Evolutionary conservation across 2,797 vertebrate genomes (phyloP), one percentile per base, ranked within the genome.

Genomic region (Siniperca obscura): DNA sequence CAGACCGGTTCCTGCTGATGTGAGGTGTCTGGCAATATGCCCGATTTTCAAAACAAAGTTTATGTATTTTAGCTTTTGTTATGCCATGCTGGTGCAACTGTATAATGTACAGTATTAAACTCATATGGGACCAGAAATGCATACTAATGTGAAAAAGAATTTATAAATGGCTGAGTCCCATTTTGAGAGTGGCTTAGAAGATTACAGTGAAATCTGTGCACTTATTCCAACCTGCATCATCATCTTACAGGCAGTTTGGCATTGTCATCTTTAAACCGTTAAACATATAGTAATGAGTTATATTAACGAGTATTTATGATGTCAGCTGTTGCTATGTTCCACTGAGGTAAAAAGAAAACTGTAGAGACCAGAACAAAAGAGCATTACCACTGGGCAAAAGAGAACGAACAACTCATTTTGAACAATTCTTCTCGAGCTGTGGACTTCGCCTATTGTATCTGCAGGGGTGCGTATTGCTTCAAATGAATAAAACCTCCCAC

Each of bases 1-100:
- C 55, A 84, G n/a, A 77, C 87, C 67, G 60, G 82, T 89, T 89
- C 62, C 64, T 68, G 70, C 74, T 42, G 76, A 73, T 88, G 85
- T 78, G 76, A 86, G 90, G 87, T 87, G 87, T 86, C 89, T 88
- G 70, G 71, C 78, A 82, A 87, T 52, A 79, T 88, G 91, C 89
- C 88, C 70, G 89, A 84, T 89, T 72, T 74, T 56, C 36, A 48
- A 70, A 62, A 53, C 30, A 74, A 80, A 80, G 14, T 83, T 65
- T 9, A 53, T 73, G 17, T 40, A 22, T 74, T 82, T 65, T 8
- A 68, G 48, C 9, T 57, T 59, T 55, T 59, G 22, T 60, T 52
- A 50, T 1, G 17, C 4, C 16, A 5, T 38, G 5, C 13, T 57
- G 17, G 8, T 52, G 42, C 3, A 66, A 21, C n/a, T 19, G 22